phyloP scores from a whole-genome alignment of 2,113 vertebrate genomes.

The Eidolon helvum region DNA sequence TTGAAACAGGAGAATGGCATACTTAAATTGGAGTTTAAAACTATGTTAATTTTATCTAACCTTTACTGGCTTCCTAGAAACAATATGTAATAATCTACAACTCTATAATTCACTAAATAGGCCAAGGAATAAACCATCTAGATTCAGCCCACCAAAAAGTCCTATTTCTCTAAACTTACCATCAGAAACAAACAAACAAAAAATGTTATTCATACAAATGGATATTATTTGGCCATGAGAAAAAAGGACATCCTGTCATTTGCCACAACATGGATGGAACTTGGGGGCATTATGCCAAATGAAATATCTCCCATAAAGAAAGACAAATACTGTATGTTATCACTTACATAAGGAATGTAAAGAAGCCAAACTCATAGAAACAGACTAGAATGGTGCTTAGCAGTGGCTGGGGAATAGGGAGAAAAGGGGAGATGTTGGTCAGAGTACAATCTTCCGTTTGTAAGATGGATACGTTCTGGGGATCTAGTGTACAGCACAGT shows the following conservation, averaged over 20 bases:
- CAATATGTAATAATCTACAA: slow-evolving; percentile 34
- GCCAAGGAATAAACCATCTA: background rate
- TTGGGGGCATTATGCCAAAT: background rate
- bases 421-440: background rate
- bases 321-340: background rate
- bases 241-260: background rate
- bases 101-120: slow-evolving; percentile 36
- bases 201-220: background rate
- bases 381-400: background rate
- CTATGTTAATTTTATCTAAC: slow-evolving; percentile 52
- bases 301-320: background rate
- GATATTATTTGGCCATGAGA: background rate
- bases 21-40: slow-evolving; percentile 20
- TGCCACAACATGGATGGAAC: background rate
- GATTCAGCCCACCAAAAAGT: background rate
- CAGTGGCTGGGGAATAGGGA: background rate
- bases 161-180: background rate
- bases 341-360: background rate
- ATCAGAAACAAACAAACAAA: background rate
- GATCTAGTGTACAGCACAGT: background rate
- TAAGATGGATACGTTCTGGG: background rate
- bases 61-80: slow-evolving; percentile 34
- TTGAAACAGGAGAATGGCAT: background rate
- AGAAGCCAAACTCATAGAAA: background rate
- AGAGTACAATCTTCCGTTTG: background rate